Conservation (phyloP, 2,113 vertebrate genomes). For the Myrmecobius fasciatus region DNA sequence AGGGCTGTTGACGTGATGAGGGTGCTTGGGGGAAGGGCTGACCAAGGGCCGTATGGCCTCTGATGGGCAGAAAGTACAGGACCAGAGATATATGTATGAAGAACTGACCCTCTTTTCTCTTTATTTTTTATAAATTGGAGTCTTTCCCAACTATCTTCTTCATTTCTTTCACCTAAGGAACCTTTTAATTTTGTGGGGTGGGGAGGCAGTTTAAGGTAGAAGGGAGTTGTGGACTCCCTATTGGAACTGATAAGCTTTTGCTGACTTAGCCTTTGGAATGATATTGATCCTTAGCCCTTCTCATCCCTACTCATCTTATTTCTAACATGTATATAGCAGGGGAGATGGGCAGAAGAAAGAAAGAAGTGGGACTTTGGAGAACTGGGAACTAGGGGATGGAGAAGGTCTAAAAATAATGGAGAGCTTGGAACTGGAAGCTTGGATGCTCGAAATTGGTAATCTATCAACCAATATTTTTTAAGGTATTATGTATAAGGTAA, state of each 20-base stretch:
- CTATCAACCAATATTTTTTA: neutral
- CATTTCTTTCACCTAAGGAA: neutral
- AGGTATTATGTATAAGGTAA: neutral
- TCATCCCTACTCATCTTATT: neutral
- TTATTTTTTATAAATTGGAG: conserved; percentile 14
- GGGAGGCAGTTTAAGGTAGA: neutral
- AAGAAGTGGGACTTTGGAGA: neutral
- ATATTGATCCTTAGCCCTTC: neutral
- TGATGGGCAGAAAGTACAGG: conserved; percentile 2
- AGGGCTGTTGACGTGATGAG: conserved; percentile 73
- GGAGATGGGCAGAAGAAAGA: neutral
- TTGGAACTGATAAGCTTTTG: neutral
- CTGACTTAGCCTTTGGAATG: neutral
- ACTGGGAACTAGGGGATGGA: neutral
- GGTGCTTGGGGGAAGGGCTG: conserved; percentile 45
- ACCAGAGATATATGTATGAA: neutral
- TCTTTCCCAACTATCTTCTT: neutral
- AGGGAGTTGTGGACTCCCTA: neutral
- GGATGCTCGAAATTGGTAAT: neutral
- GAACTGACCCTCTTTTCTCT: neutral
- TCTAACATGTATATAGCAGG: neutral
- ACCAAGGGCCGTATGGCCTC: conserved; percentile 30
- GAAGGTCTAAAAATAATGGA: neutral
- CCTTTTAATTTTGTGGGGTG: neutral
- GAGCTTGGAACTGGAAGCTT: neutral